Evolutionary conservation across 2,888 invertebrate genomes (phyloP), one percentile per base, ranked within the genome.

Genomic region (Hyppa rectilinea): DNA sequence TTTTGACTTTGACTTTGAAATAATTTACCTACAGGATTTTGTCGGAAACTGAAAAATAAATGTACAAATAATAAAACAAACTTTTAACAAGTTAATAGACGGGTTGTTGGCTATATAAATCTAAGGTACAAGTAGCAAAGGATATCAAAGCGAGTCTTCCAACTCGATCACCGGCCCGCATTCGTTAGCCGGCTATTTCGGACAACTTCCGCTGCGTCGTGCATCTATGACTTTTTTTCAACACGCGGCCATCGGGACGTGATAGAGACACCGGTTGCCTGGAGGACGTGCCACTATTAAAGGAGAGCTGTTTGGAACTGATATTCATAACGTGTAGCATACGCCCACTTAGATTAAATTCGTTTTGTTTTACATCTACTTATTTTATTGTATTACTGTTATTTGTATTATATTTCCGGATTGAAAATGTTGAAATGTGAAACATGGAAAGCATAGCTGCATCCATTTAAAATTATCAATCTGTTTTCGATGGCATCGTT

Each of bases 181-280:
- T 82, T 81, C 74, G 69, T 75, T 71, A 67, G 31, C 23, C 63
- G 63, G 84, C 76, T 84, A 84, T 85, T 84, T 84, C 65, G 50
- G 74, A 71, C 71, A 40, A 59, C 86, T 78, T 84, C 84, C 84
- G 85, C 52, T 74, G 50, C 65, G 68, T 65, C 66, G 56, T 58
- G 55, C 69, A 74, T 53, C 69, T 71, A 53, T 58, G 58, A 74
- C 59, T 68, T n/a, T 81, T 77, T 75, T 71, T 56, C 58, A 56
- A 74, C 71, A 60, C 47, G 23, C 31, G 20, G 9, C 55, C 36
- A 61, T 50, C 26, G 20, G n/a, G 14, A 12, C 61, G 53, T 55
- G 59, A 75, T 76, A 60, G 43, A 67, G 62, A 56, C 43, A 74
- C 76, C 68, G 69, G 70, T 74, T 66, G 45, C 38, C 31, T 17